Evolutionary conservation across 2,888 invertebrate genomes (phyloP).

Genomic region (Sipunculus nudus): DNA sequence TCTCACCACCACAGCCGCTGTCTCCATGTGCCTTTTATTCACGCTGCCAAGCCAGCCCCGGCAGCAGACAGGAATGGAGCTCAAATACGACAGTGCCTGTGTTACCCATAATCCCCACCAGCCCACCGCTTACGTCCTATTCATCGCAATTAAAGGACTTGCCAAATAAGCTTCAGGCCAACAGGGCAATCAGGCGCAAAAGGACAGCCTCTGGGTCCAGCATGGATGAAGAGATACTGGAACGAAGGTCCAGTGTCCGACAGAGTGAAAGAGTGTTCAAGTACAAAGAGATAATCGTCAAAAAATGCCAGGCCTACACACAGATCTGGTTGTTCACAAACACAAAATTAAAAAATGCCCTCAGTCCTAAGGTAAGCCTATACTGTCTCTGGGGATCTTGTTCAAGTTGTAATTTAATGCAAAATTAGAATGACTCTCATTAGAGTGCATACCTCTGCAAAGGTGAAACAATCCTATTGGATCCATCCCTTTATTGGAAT

Average conservation of each 20-base stretch:
- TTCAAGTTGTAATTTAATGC: background rate
- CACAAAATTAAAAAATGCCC: constrained; percentile 73
- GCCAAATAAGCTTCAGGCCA: constrained; percentile 50
- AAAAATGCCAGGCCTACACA: constrained; percentile 72
- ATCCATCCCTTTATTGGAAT: background rate
- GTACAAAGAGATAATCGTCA: constrained; percentile 71
- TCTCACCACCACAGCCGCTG: too few relatives aligned
- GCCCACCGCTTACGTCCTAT: constrained; percentile 56
- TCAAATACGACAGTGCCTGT: constrained; percentile 37
- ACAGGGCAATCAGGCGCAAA: constrained; percentile 34
- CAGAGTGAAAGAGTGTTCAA: constrained; percentile 64
- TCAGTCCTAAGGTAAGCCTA: constrained; percentile 72
- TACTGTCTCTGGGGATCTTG: background rate
- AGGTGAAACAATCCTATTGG: background rate
- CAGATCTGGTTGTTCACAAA: constrained; percentile 69
- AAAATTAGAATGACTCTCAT: background rate
- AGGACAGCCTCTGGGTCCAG: too few relatives aligned
- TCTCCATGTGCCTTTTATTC: too few relatives aligned
- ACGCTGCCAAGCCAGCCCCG: too few relatives aligned
- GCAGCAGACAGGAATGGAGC: too few relatives aligned
- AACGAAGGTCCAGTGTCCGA: constrained; percentile 62
- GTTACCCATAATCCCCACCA: constrained; percentile 49
- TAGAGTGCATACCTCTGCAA: too few relatives aligned
- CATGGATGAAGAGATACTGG: constrained; percentile 46
- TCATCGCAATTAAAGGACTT: constrained; percentile 51